Conservation (phyloP, 2,888 invertebrate species). For the Philonicus albiceps region DNA sequence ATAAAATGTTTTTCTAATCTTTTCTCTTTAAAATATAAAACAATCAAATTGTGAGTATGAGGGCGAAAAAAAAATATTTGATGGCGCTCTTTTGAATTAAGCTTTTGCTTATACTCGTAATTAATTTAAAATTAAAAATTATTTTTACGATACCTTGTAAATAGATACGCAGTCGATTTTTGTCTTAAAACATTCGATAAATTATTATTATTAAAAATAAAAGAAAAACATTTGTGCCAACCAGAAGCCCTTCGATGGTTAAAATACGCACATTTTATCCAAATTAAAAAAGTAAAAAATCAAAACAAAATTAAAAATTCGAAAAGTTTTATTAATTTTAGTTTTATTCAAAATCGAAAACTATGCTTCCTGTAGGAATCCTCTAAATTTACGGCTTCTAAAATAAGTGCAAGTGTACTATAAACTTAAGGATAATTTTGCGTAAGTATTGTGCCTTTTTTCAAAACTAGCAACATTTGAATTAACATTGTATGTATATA, state of each 20-base stretch:
- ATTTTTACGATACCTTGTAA: not conserved
- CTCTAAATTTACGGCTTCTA: slow-evolving; percentile 1
- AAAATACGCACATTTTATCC: slow-evolving; percentile 14
- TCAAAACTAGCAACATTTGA: slow-evolving; percentile 2
- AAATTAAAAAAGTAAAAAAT: not conserved
- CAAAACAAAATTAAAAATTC: too few relatives aligned
- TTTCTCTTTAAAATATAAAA: not conserved
- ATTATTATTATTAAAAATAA: not conserved
- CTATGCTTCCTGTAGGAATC: not conserved
- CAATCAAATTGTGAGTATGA: not conserved
- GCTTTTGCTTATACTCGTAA: not conserved
- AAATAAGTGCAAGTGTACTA: not conserved
- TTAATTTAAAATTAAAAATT: not conserved
- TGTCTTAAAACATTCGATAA: not conserved
- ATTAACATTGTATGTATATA: not conserved
- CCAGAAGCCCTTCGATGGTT: not conserved
- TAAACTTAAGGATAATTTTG: slow-evolving; percentile 23
- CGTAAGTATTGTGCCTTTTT: slow-evolving; percentile 30
- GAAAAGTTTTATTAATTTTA: not conserved
- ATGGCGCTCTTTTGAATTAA: not conserved
- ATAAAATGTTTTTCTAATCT: not conserved
- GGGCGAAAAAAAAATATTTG: not conserved
- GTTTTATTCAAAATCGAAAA: not conserved
- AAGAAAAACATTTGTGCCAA: slow-evolving; percentile 5
- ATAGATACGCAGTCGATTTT: not conserved